Conservation (phyloP, 2,113 vertebrate species). For the Axis porcinus region DNA sequence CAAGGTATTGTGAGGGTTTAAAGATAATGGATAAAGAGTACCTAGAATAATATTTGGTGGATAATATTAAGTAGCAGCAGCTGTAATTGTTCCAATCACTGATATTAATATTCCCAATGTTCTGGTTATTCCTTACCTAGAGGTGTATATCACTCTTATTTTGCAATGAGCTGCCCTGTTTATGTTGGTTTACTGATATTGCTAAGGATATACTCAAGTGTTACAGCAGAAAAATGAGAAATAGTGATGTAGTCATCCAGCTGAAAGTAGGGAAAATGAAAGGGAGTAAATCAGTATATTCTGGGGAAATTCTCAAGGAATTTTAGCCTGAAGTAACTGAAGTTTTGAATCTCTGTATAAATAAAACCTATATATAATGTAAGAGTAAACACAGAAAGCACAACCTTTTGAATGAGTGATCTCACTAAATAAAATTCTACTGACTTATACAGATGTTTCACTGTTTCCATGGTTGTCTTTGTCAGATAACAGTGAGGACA, state of each 20-base stretch:
- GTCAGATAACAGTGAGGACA: not conserved
- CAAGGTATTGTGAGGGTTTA: not conserved
- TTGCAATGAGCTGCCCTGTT: not conserved
- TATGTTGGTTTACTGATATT: too few relatives aligned
- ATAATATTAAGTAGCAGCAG: not conserved
- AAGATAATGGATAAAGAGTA: not conserved
- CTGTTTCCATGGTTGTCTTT: not conserved
- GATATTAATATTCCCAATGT: not conserved
- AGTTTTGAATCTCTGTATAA: not conserved
- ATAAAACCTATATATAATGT: not conserved
- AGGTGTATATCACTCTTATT: not conserved
- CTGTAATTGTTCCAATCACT: not conserved
- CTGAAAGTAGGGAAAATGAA: not conserved
- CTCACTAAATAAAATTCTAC: constrained; percentile 16
- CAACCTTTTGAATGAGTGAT: not conserved
- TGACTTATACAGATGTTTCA: not conserved
- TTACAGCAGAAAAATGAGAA: not conserved
- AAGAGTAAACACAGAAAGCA: not conserved
- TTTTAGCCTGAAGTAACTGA: not conserved
- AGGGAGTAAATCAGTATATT: not conserved
- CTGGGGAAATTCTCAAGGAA: not conserved
- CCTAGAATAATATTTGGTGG: not conserved
- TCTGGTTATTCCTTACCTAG: not conserved
- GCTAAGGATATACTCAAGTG: not conserved
- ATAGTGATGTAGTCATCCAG: not conserved